Base-by-base conservation (phyloP, 2,888 invertebrate genomes). In the Pachycephus smyrnensis region DNA sequence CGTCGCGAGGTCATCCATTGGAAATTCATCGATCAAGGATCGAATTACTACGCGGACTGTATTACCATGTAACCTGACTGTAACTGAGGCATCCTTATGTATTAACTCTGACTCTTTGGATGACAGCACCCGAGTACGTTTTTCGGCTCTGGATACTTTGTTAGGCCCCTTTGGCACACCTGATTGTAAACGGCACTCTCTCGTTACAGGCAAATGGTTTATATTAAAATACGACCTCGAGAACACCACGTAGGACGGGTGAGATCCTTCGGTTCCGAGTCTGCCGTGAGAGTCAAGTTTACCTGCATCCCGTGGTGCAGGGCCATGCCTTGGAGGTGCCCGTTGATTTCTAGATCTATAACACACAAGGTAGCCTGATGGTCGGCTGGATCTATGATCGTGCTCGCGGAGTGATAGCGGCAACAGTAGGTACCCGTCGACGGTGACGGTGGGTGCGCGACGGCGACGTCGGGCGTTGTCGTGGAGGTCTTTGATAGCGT, bases 261-360 rank as follows among this genome's bases (percentile, higher is more conserved):
- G 71, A 71, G 74, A 77, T 75, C 76, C 32, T 35, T 69, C 76
- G 76, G 23, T 68, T 11, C 69, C 69, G 71, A 33, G 71, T 31
- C 40, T 30, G 30, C 31, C 32, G 35, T 30, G 40, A 69, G 76
- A 33, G 35, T 76, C 71, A 35, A 81, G 80, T 83, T 82, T 82
- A 80, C 76, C 78, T 68, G 80, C 76, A 80, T 79, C 79, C 75
- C 82, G 75, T 69, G 75, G 32, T 69, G 77, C 78, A 75, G 78
- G 74, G 75, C 77, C 78, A 73, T 73, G 73, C 69, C 75, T 55
- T 23, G 23, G 55, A 55, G 55, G 55, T 9, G 55, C 55, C 23
- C 55, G 55, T 23, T 55, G 55, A 55, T 55, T 9, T 55, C 23
- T 23, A 55, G 23, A 55, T 55, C 9, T 23, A 55, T 23, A 23